These are phyloP conservation scores for Colletes collaris DNA, from an alignment of 2,888 invertebrate genomes.

Conservation along the genomic window DNA sequence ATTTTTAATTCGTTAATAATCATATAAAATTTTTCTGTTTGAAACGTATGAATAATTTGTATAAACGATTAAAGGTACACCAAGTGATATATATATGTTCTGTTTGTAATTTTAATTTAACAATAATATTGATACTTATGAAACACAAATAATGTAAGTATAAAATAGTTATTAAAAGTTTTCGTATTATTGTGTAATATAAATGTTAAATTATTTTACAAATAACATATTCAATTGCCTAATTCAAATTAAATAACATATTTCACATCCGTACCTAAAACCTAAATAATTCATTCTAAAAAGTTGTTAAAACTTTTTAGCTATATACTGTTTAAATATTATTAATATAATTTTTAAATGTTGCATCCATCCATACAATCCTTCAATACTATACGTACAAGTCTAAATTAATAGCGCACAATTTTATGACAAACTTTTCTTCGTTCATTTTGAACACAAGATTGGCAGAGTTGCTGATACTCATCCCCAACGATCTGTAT, in stretches of 20 bases:
- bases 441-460: slow-evolving; percentile 63
- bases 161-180: slow-evolving; percentile 31
- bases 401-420: slow-evolving; percentile 31
- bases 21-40: background rate
- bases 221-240: slow-evolving; percentile 22
- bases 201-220: slow-evolving; percentile 24
- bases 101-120: slow-evolving; percentile 16
- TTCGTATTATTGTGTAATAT: slow-evolving; percentile 15
- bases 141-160: slow-evolving; percentile 32
- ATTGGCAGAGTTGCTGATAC: slow-evolving; percentile 59
- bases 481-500: slow-evolving; percentile 49
- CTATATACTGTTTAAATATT: slow-evolving; percentile 36
- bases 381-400: slow-evolving; percentile 24
- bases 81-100: slow-evolving; percentile 2
- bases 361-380: slow-evolving; percentile 25
- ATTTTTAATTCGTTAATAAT: background rate
- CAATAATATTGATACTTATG: slow-evolving; percentile 16
- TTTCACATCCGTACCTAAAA: slow-evolving; percentile 28
- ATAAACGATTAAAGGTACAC: background rate
- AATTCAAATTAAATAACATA: slow-evolving; percentile 45
- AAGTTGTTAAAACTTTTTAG: slow-evolving; percentile 21
- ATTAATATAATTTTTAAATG: slow-evolving; percentile 34
- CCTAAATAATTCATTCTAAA: slow-evolving; percentile 10
- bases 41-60: background rate
- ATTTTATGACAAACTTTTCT: slow-evolving; percentile 38